These are phyloP conservation scores for Troides aeacus DNA, from an alignment of 2,888 invertebrate genomes.

Conservation along the genomic window DNA sequence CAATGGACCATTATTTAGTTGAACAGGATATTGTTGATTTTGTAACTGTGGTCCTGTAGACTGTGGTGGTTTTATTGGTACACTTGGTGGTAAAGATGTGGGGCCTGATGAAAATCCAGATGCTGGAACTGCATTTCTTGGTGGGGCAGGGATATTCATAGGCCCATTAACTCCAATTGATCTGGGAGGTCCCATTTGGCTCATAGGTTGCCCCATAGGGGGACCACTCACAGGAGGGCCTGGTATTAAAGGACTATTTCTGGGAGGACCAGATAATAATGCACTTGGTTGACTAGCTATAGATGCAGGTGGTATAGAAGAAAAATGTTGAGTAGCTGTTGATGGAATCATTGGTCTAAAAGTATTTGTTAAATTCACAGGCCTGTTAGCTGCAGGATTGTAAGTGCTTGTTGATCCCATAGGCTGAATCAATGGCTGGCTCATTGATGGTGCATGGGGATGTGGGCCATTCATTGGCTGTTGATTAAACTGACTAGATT, in stretches of 20 bases:
- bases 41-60: conserved; percentile 28
- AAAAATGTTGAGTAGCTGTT: conserved; percentile 25
- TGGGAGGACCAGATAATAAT: conserved; percentile 49
- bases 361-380: conserved; percentile 40
- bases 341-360: conserved; percentile 39
- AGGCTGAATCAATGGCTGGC: conserved; percentile 40
- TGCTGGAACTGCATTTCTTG: conserved; percentile 24
- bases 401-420: conserved; percentile 46
- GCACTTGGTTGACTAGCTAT: conserved; percentile 50
- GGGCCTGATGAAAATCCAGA: conserved; percentile 34
- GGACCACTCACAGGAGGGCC: conserved; percentile 45
- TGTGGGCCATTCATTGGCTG: conserved; percentile 63
- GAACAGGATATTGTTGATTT: conserved; percentile 19
- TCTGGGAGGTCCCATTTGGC: conserved; percentile 30
- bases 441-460: conserved; percentile 31
- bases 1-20: conserved; percentile 31
- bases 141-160: conserved; percentile 10
- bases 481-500: conserved; percentile 70
- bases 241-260: conserved; percentile 55
- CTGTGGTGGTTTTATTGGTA: conserved; percentile 25
- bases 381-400: conserved; percentile 40
- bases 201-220: conserved; percentile 27
- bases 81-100: conserved; percentile 33
- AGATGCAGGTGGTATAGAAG: conserved; percentile 42
- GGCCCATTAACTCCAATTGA: conserved; percentile 49